Conservation (phyloP, 64 coral and sea anemone genomes). For the Pocillopora damicornis region DNA sequence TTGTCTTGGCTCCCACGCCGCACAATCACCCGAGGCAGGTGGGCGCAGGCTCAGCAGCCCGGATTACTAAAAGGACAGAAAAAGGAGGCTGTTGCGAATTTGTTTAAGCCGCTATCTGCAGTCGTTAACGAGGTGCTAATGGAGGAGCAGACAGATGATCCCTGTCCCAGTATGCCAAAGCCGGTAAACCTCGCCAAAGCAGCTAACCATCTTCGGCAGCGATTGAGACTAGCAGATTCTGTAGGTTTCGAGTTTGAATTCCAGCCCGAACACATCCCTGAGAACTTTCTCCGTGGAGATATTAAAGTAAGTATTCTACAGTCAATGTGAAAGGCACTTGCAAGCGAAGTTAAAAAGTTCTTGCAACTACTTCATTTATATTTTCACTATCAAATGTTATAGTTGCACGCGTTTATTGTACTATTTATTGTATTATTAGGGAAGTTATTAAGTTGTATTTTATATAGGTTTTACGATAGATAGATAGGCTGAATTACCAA, state of each 20-base stretch:
- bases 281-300: slow-evolving; percentile 11
- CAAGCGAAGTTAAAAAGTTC: neutral
- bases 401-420: no score
- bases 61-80: slow-evolving; percentile 28
- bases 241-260: slow-evolving; percentile 14
- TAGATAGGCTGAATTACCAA: no score
- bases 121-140: slow-evolving; percentile 31
- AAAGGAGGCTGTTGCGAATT: slow-evolving; percentile 19
- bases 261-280: neutral
- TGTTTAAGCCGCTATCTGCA: neutral
- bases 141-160: slow-evolving; percentile 4
- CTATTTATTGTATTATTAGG: no score
- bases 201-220: slow-evolving; percentile 25
- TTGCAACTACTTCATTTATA: neutral
- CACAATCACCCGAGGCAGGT: slow-evolving; percentile 29
- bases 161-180: neutral
- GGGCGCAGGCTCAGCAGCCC: slow-evolving; percentile 6
- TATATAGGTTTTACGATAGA: no score
- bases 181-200: slow-evolving; percentile 20
- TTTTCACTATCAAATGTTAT: neutral
- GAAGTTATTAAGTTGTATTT: no score
- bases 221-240: neutral
- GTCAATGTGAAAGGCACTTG: neutral
- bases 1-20: neutral
- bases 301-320: slow-evolving; percentile 1